These are phyloP conservation scores for Porites divaricata DNA, from an alignment of 92 coral and sea anemone species.

Conservation along the genomic window DNA sequence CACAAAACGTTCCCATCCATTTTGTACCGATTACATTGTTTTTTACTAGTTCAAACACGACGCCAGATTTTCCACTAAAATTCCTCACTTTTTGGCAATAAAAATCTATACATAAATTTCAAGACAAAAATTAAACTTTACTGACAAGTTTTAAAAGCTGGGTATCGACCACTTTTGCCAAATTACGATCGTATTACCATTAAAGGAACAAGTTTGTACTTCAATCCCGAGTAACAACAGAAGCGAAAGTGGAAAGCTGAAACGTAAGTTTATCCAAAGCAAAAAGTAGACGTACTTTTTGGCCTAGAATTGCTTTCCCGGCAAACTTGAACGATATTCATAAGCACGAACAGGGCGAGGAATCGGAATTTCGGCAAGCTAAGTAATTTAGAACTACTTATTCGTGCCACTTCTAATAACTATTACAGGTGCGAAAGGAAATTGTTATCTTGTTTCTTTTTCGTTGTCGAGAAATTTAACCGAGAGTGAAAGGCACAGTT, in stretches of 20 bases:
- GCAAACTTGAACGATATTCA: background rate
- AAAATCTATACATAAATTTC: background rate
- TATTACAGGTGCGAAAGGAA: constrained; percentile 1
- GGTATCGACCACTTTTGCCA: constrained; percentile 2
- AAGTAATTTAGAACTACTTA: background rate
- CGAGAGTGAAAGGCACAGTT: background rate
- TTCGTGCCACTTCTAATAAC: background rate
- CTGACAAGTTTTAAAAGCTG: constrained; percentile 7
- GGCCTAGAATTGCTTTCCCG: background rate
- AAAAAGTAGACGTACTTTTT: background rate
- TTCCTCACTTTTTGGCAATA: background rate
- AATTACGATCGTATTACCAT: background rate
- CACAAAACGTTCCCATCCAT: constrained; percentile 20
- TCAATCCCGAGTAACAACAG: background rate
- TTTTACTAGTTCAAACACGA: background rate
- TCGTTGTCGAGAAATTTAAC: background rate
- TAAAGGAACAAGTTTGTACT: background rate
- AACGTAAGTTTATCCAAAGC: background rate
- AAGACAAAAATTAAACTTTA: background rate
- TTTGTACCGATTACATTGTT: background rate
- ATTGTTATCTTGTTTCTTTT: background rate
- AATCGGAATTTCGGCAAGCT: background rate
- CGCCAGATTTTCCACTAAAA: background rate
- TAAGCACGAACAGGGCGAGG: too few relatives aligned
- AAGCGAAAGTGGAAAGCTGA: background rate